Percentiles rank a stretch among this genome's conserved stretches.
These are phyloP conservation scores for Myotis myotis DNA, from an alignment of 2,797 vertebrate species.

Conservation along the genomic window DNA sequence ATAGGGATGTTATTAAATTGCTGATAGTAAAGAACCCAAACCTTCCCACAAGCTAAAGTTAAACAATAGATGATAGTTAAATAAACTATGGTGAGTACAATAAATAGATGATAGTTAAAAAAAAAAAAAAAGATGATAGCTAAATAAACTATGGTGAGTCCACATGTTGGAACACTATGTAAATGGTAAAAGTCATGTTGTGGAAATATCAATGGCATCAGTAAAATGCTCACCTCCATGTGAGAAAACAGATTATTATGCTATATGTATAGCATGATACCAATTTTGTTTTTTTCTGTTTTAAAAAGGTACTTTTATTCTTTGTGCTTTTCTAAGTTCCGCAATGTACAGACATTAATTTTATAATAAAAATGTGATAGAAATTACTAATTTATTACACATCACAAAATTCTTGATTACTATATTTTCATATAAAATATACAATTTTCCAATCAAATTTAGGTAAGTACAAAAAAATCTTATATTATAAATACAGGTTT, in stretches of 20 bases:
- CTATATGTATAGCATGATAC: neutral
- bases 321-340: constrained; percentile 91
- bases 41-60: neutral
- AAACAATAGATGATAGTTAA: neutral
- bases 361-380: constrained; percentile 41
- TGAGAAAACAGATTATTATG: neutral
- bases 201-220: neutral
- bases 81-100: neutral
- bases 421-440: constrained; percentile 35
- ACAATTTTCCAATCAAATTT: constrained; percentile 41
- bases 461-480: constrained; percentile 39
- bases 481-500: constrained; percentile 73
- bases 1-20: neutral
- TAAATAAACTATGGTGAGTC: neutral
- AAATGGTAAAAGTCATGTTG: neutral
- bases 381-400: constrained; percentile 39
- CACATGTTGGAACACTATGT: neutral
- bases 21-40: neutral
- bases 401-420: constrained; percentile 45
- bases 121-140: neutral
- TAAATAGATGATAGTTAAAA: neutral
- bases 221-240: neutral
- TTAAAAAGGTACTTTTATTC: constrained; percentile 59
- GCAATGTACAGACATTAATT: constrained; percentile 37
- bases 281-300: neutral